Conservation (phyloP, 2,797 vertebrate species). For the Linurgus olivaceus region DNA sequence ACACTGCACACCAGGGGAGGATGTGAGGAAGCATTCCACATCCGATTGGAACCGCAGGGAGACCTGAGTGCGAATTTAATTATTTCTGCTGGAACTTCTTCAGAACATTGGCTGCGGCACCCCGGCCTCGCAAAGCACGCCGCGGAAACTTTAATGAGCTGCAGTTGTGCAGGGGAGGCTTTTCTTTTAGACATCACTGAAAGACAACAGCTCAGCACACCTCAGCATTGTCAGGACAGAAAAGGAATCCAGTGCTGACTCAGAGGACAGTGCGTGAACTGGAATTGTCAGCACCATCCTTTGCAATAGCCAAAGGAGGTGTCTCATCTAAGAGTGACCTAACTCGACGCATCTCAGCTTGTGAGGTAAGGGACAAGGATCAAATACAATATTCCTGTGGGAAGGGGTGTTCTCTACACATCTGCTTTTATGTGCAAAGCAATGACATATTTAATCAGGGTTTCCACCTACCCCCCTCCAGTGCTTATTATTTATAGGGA, state of each 20-base stretch:
- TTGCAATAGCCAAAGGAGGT: neutral
- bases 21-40: neutral
- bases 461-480: neutral
- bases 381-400: neutral
- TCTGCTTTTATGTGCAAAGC: neutral
- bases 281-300: neutral
- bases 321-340: neutral
- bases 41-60: constrained; percentile 54
- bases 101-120: constrained; percentile 45
- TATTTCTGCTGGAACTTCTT: constrained; percentile 55
- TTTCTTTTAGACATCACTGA: neutral
- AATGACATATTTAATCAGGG: neutral
- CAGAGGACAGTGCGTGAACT: neutral
- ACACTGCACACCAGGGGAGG: constrained; percentile 17
- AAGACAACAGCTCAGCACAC: neutral
- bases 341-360: neutral
- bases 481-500: neutral
- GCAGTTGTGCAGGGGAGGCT: neutral
- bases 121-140: neutral
- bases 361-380: neutral
- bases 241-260: neutral
- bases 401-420: neutral
- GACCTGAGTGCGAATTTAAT: constrained; percentile 32
- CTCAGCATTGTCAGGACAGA: neutral
- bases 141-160: neutral